Evolutionary conservation across 1,140 invertebrate species (phyloP).

Genomic region (Augochlora pura): DNA sequence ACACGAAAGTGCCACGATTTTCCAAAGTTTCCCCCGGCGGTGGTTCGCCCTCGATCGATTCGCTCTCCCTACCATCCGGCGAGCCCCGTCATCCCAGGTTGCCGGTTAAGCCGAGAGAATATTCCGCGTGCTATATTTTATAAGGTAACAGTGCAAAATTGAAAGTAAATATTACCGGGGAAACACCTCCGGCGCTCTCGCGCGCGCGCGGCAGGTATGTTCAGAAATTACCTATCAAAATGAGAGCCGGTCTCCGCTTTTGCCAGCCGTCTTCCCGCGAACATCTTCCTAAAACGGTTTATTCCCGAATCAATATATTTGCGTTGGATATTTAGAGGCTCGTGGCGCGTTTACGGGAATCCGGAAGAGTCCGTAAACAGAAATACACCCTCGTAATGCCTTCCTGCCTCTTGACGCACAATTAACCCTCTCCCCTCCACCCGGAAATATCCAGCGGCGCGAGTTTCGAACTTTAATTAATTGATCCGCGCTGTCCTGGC

Average conservation of each 20-base stretch:
- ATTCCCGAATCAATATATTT: background rate
- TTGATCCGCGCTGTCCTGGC: too few species aligned
- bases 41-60: background rate
- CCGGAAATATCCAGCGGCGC: too few species aligned
- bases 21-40: background rate
- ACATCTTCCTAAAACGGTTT: constrained; percentile 3
- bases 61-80: too few species aligned
- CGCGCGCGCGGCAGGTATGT: background rate
- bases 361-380: background rate
- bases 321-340: background rate
- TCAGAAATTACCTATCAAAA: background rate
- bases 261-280: background rate
- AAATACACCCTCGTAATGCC: background rate
- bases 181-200: background rate
- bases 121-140: background rate
- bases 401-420: background rate
- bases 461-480: too few species aligned
- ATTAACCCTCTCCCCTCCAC: too few species aligned
- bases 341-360: background rate
- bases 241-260: background rate
- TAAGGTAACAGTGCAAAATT: too few species aligned
- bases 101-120: background rate
- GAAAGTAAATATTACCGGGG: too few species aligned
- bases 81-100: background rate
- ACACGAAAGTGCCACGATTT: background rate